Evolutionary conservation across 2,797 vertebrate genomes (phyloP), one percentile per base, ranked within the genome.

Genomic region (Yasuhikotakia modesta): DNA sequence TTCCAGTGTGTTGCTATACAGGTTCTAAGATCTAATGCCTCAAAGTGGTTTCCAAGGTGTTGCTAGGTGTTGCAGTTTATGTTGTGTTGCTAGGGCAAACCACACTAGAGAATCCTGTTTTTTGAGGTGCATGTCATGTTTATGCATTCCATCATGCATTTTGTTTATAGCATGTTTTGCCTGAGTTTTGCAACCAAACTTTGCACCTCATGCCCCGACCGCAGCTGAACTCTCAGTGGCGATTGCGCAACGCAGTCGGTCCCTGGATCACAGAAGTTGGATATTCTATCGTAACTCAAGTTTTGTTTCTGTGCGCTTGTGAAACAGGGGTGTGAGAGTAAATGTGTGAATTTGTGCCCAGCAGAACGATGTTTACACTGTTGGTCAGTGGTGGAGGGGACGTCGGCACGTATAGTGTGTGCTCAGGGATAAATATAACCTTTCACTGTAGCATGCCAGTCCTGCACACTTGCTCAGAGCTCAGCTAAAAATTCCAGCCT

Each of bases 371-470:
- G 80, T 84, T 84, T 82, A 84, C 80, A 80, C 74, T 82, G 83
- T 69, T 74, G 83, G 70, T 82, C 30, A 57, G 64, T 17, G 70
- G 55, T 35, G 1, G 72, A 53, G 92, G 88, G 73, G 91, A 92
- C 92, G 94, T 93, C 93, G 91, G 94, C 94, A 94, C 95, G 94
- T 92, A 93, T 95, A 93, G 91, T 94, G 93, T 96, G 95, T 94
- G 93, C 94, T 91, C 88, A 78, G 63, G 92, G 96, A 92, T 96
- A 98, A 98, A 98, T 96, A 96, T 98, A 99, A 96, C 91, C 85
- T 4, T 85, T 87, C 91, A 91, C 92, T 90, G 89, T 81, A 91
- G 89, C 85, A 90, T 94, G 94, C 91, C 91, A 91, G 94, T 92
- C 90, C 92, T 92, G 93, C 92, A 93, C 92, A 92, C 93, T 90